Conservation (phyloP, 2,113 vertebrate genomes). For the Ailurus styani region DNA sequence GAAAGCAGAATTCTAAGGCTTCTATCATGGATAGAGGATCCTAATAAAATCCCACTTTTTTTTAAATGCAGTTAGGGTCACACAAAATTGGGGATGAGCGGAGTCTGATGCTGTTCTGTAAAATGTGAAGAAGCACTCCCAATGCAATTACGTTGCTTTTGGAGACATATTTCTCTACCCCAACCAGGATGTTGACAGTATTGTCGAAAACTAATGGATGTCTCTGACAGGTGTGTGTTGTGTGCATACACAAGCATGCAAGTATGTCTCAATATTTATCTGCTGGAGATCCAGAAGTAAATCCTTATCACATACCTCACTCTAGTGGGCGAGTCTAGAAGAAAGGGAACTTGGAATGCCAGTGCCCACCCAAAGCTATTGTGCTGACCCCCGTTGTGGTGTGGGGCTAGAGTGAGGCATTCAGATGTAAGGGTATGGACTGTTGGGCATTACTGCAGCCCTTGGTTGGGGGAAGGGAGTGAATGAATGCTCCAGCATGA, state of each 20-base stretch:
- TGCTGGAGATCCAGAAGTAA: background rate
- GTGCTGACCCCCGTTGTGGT: background rate
- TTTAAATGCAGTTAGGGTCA: background rate
- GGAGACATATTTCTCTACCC: background rate
- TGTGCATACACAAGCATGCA: background rate
- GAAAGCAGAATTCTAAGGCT: background rate
- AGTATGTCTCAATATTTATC: background rate
- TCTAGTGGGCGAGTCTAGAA: background rate
- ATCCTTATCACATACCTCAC: background rate
- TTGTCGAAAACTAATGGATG: background rate
- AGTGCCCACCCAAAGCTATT: background rate
- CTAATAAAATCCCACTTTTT: background rate
- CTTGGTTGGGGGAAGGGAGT: background rate
- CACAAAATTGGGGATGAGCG: background rate
- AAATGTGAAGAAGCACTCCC: background rate
- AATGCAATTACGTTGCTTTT: background rate
- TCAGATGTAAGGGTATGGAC: background rate
- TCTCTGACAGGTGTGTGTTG: background rate
- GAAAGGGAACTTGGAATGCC: background rate
- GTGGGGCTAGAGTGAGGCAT: background rate
- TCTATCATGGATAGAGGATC: background rate
- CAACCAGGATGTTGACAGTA: background rate
- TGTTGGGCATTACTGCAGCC: background rate
- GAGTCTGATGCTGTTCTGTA: background rate
- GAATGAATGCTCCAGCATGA: background rate